phyloP scores from a whole-genome alignment of 2,113 vertebrate genomes.

The pig (Sus scrofa) region T2T-Sscrofa CM000813.6:154523001-154523500 shows the following conservation, averaged over 20 bases:
- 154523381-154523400: background rate
- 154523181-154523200: background rate
- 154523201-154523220: background rate
- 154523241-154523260: background rate
- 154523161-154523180: background rate
- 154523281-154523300: background rate
- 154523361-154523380: conserved; percentile 46
- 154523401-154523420: background rate
- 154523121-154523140: no score
- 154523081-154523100: no score
- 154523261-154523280: background rate
- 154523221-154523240: background rate
- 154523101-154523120: no score
- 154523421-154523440: background rate
- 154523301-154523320: background rate
- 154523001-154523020: no score
- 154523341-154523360: background rate
- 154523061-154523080: no score
- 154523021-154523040: no score
- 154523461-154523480: background rate
- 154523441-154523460: background rate
- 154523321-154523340: background rate
- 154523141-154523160: no score
- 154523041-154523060: no score
- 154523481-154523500: background rate